Base-by-base conservation (phyloP, 1,140 invertebrate species). In the Drosophila repletoides region DNA sequence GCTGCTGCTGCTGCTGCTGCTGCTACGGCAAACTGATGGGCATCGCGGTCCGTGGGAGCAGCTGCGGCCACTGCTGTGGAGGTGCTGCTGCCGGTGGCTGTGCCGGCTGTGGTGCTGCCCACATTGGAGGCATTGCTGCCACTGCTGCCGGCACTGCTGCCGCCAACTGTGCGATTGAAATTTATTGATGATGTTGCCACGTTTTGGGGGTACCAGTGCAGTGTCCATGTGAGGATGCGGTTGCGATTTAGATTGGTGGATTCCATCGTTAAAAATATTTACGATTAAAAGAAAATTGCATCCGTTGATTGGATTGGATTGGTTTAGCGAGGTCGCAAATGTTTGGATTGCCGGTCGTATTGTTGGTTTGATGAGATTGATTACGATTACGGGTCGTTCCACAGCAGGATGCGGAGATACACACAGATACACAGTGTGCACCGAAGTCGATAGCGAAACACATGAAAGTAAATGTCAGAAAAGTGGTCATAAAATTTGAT, bases 201-300 rank as follows among this genome's bases (percentile, higher is more conserved):
- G 43, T 61, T 68, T 67, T 41, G 36, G 34, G 28, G 22, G 22
- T 17, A 22, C 6, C 38, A 19, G 58, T 34, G 64, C 29, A 28
- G 43, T 60, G 28, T 49, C 17, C 49, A 55, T 49, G 49, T 40
- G 33, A 66, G 56, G 31, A 61, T 65, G 60, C 46, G 75, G 64
- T 67, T 71, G 52, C 58, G 67, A 67, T 84, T 84, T 86, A 86
- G 70, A 75, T 75, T 75, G 75, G 61, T 41, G 66, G 59, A 66
- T 53, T 34, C 31, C 71, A 67, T 87, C 81, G 81, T 86, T 86
- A 86, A 86, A 81, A 86, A 87, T 86, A 86, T 86, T 86, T 86
- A 86, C 81, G 81, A 80, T 86, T 87, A 87, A 86, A 80, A 87
- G 81, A 49, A 86, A 86, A 86, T 86, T 81, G 81, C 81, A 87